Percentiles rank a stretch among this genome's conserved stretches.
These are phyloP conservation scores for Bhutanitis thaidina DNA, from an alignment of 2,888 invertebrate genomes.

Conservation along the genomic window DNA sequence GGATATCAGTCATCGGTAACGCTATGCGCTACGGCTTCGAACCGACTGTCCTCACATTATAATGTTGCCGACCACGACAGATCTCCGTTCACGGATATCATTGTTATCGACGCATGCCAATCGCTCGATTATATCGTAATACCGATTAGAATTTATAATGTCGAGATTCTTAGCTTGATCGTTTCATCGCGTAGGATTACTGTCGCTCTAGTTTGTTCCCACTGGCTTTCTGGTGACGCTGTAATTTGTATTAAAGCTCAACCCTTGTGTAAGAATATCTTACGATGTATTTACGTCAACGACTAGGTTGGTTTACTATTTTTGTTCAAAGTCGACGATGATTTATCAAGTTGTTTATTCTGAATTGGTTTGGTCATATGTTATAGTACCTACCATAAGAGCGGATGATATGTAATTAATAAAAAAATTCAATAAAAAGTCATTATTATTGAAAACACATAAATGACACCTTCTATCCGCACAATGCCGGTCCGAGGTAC, in stretches of 20 bases:
- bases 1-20: background rate
- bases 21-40: background rate
- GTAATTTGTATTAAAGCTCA: background rate
- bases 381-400: no score
- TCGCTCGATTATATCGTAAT: constrained; percentile 28
- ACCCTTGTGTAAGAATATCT: no score
- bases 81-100: constrained; percentile 23
- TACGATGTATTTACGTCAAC: no score
- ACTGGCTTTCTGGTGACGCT: background rate
- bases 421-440: no score
- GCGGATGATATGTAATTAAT: no score
- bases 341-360: no score
- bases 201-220: background rate
- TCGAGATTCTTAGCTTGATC: constrained; percentile 21
- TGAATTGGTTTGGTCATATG: no score
- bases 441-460: no score
- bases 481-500: no score
- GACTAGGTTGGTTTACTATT: no score
- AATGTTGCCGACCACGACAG: constrained; percentile 22
- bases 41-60: constrained; percentile 17
- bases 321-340: no score
- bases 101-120: constrained; percentile 28
- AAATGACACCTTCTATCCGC: no score
- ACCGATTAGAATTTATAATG: constrained; percentile 28
- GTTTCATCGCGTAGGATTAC: constrained; percentile 25